These are phyloP conservation scores for Ammospiza nelsoni DNA, from an alignment of 2,113 vertebrate species.

Conservation along the genomic window DNA sequence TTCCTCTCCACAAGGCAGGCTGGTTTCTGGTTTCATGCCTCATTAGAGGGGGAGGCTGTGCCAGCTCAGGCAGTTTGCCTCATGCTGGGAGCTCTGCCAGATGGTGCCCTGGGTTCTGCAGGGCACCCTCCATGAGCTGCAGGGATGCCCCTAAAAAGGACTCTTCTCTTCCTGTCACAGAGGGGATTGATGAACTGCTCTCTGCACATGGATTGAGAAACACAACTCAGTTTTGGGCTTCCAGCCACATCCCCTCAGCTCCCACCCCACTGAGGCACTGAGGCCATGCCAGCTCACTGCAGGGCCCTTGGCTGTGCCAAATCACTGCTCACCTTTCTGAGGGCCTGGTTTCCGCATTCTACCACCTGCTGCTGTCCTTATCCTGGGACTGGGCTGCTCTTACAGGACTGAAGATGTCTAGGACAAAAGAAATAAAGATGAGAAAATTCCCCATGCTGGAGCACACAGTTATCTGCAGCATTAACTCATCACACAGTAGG, in stretches of 20 bases:
- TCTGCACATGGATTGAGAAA: rapidly evolving
- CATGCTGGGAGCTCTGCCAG: slow-evolving; percentile 23
- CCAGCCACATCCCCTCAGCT: background rate
- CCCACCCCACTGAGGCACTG: rapidly evolving
- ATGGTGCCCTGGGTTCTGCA: background rate
- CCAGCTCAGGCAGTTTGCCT: background rate
- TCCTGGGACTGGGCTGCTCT: slow-evolving; percentile 40
- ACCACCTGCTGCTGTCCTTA: slow-evolving; percentile 64
- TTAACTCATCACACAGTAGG: background rate
- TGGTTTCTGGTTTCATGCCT: slow-evolving; percentile 31
- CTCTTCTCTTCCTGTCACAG: background rate
- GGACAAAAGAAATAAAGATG: slow-evolving; percentile 53
- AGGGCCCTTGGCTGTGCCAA: background rate
- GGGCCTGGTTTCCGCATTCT: slow-evolving; percentile 91
- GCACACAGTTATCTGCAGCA: background rate
- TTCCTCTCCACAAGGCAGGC: background rate
- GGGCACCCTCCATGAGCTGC: background rate
- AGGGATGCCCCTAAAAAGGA: background rate
- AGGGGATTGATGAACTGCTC: background rate
- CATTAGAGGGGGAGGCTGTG: slow-evolving; percentile 26
- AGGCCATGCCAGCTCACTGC: background rate
- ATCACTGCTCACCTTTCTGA: slow-evolving; percentile 84
- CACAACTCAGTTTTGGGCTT: background rate
- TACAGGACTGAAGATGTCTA: slow-evolving; percentile 62
- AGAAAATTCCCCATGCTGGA: background rate